Evolutionary conservation across 1,140 invertebrate species (phyloP), one percentile per base, ranked within the genome.

Genomic region (Luehdorfia chinensis): DNA sequence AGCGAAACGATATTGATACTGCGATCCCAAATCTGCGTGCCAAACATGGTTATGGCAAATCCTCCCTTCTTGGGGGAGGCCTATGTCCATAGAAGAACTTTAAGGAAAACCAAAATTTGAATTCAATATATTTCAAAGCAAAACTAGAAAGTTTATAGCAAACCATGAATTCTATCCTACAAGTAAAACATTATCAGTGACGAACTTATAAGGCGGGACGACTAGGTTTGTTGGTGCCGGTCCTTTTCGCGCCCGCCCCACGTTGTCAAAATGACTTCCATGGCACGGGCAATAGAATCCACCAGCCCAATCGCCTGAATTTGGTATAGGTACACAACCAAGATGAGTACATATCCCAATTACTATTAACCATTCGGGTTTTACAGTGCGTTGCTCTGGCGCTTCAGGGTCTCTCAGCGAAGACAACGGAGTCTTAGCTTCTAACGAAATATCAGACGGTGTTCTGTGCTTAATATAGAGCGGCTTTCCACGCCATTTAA

Each of bases 201-300:
- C 0, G 59, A 83, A 85, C 52, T 68, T 76, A 73, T 96, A 93
- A 13, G 87, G 72, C 13, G 96, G 95, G 31, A 97, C 89, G 77
- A 95, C 92, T 48, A 97, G 81, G 76, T 97, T 97, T 0, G 91
- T 81, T 16, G 95, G 94, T 16, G 96, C 95, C 12, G 96, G 95
- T 11, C 96, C 96, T 88, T 95, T 96, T 7, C 95, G 89, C 55
- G 95, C 92, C 53, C 95, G 88, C 1, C 95, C 96, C 23, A 94
- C 91, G 9, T 90, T 92, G 75, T 97, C 96, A 70, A 95, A 98
- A 78, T 97, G 95, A 47, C 95, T 97, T 14, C 95, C 95, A 66
- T 98, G 96, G 75, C 96, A 97, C 0, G 96, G 96, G 72, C 96
- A 97, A 72, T 95, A 97, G 67, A 95, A 97, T 9, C 96, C 95